Conservation (phyloP, 1,140 invertebrate genomes). For the Harpegnathos saltator region DNA sequence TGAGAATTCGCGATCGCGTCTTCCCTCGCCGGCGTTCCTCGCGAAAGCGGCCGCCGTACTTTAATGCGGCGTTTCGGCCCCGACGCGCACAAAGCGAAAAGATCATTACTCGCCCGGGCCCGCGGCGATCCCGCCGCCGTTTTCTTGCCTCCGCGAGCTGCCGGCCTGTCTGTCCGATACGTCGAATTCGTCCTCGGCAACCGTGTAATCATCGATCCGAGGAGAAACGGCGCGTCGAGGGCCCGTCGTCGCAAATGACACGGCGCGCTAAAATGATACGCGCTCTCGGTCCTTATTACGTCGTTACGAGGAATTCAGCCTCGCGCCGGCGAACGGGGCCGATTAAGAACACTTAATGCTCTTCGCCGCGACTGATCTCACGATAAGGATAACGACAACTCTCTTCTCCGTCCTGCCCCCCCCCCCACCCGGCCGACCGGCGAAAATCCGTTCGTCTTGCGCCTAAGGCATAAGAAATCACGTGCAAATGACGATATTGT, state of each 20-base stretch:
- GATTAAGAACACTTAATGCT: not conserved
- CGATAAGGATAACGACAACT: too few species aligned
- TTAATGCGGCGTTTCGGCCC: conserved; percentile 34
- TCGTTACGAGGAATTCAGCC: not conserved
- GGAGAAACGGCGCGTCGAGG: conserved; percentile 23
- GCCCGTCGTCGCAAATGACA: conserved; percentile 15
- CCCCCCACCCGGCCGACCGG: too few species aligned
- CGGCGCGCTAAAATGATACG: conserved; percentile 22
- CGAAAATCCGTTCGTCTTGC: too few species aligned
- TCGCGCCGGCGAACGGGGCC: not conserved
- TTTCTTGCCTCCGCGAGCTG: conserved; percentile 33
- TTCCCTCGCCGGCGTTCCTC: conserved; percentile 25
- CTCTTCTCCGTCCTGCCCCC: too few species aligned
- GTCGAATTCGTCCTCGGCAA: conserved; percentile 28
- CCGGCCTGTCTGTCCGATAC: conserved; percentile 7
- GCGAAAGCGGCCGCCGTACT: conserved; percentile 16
- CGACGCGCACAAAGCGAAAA: conserved; percentile 42
- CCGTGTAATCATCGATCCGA: conserved; percentile 52
- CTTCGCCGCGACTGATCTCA: too few species aligned
- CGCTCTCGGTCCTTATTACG: conserved; percentile 22
- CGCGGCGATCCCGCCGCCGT: conserved; percentile 28
- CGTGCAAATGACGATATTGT: too few species aligned
- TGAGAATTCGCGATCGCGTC: conserved; percentile 47
- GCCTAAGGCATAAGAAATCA: too few species aligned
- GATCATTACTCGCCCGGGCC: conserved; percentile 44